Evolutionary conservation across 2,113 vertebrate species (phyloP).

Genomic region (Narcine bancroftii): DNA sequence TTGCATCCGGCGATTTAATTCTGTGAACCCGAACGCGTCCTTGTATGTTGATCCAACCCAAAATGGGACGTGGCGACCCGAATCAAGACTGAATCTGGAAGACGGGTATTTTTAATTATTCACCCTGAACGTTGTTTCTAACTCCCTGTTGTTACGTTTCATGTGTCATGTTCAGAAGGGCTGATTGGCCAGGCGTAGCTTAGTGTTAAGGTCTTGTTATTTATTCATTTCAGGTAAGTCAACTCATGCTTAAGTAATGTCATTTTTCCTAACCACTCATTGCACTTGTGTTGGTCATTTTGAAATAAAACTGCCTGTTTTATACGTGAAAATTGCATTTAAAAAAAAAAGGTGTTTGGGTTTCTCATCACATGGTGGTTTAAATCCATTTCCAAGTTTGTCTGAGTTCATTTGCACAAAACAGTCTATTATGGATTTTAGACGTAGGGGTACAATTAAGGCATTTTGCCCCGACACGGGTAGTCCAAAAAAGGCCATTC

Average conservation of each 20-base stretch:
- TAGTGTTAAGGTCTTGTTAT: neutral
- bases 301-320: neutral
- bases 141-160: neutral
- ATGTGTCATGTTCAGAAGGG: too few relatives aligned
- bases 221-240: too few relatives aligned
- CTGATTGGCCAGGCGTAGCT: neutral
- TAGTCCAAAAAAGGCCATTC: too few relatives aligned
- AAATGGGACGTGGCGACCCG: too few relatives aligned
- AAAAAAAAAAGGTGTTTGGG: neutral
- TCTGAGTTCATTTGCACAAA: neutral
- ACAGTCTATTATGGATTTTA: too few relatives aligned
- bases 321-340: neutral
- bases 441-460: too few relatives aligned
- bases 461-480: too few relatives aligned
- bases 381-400: neutral
- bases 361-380: neutral
- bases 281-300: neutral
- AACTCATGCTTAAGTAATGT: too few relatives aligned
- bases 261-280: neutral
- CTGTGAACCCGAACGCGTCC: too few relatives aligned
- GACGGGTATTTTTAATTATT: neutral
- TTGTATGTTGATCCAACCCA: too few relatives aligned
- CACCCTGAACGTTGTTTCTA: neutral
- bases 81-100: neutral
- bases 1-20: neutral